phyloP scores from a whole-genome alignment of 2,888 invertebrate species.

The Parascotia fuliginaria region DNA sequence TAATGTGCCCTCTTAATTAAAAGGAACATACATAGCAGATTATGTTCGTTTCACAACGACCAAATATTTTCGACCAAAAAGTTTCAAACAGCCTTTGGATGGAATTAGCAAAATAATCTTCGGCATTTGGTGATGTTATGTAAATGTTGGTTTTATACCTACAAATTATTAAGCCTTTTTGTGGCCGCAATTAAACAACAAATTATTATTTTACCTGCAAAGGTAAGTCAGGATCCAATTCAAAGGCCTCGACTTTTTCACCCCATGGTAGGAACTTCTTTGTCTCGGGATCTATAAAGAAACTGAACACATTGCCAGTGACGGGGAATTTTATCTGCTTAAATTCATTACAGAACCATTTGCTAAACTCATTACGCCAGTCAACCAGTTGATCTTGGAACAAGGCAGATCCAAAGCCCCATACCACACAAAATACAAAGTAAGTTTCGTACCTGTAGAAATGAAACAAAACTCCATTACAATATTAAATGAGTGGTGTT shows the following conservation, averaged over 20 bases:
- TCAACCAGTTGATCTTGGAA: constrained; percentile 97
- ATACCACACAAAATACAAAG: constrained; percentile 95
- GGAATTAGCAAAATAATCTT: too few relatives aligned
- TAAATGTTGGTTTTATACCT: too few relatives aligned
- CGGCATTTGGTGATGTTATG: too few relatives aligned
- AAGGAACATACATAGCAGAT: too few relatives aligned
- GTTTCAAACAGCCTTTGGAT: too few relatives aligned
- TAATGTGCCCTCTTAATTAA: too few relatives aligned
- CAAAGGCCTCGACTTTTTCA: constrained; percentile 91
- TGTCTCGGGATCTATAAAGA: constrained; percentile 94
- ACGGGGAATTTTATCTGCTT: constrained; percentile 95
- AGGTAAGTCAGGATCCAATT: constrained; percentile 94
- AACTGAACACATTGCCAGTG: constrained; percentile 94
- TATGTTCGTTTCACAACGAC: too few relatives aligned
- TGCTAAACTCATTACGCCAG: constrained; percentile 97
- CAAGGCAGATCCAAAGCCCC: constrained; percentile 97
- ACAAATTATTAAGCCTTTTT: too few relatives aligned
- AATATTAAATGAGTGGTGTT: too few relatives aligned
- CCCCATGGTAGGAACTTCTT: constrained; percentile 96
- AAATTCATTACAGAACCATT: constrained; percentile 97
- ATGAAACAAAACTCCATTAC: not conserved
- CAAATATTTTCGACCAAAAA: too few relatives aligned
- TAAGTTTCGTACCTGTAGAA: constrained; percentile 92
- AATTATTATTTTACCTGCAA: too few relatives aligned
- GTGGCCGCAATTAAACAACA: too few relatives aligned